phyloP scores from a whole-genome alignment of 1,140 invertebrate genomes.

The Atta texana region DNA sequence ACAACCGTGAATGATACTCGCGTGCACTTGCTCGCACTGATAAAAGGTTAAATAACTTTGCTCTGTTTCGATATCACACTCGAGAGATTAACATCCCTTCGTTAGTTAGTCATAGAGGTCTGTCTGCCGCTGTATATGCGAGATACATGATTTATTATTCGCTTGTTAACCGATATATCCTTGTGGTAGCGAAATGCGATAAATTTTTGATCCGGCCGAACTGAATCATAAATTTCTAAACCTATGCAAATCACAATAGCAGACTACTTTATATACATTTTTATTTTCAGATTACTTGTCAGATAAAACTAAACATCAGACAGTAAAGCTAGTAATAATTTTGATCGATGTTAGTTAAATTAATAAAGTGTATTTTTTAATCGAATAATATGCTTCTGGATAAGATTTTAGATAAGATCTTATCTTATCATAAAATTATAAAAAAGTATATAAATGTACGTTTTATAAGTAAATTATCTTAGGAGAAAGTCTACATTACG shows the following conservation, averaged over 20 bases:
- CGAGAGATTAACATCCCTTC: conserved; percentile 53
- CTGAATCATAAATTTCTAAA: not conserved
- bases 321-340: not conserved
- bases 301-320: not conserved
- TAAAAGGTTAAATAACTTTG: conserved; percentile 66
- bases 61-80: conserved; percentile 49
- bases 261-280: not conserved
- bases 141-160: conserved; percentile 16
- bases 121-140: not conserved
- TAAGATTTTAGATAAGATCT: conserved; percentile 19
- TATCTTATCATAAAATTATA: conserved; percentile 41
- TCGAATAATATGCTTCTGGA: not conserved
- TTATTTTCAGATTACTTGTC: not conserved
- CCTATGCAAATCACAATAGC: not conserved
- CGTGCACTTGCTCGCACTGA: conserved; percentile 18
- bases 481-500: not conserved
- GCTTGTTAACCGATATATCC: not conserved
- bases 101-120: conserved; percentile 4
- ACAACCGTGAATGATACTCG: not conserved
- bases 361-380: not conserved
- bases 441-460: not conserved
- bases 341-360: not conserved
- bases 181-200: not conserved
- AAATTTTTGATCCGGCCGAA: conserved; percentile 13
- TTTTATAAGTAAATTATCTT: conserved; percentile 40